These are phyloP conservation scores for Erebia epiphron DNA, from an alignment of 2,888 invertebrate genomes.

Conservation along the genomic window DNA sequence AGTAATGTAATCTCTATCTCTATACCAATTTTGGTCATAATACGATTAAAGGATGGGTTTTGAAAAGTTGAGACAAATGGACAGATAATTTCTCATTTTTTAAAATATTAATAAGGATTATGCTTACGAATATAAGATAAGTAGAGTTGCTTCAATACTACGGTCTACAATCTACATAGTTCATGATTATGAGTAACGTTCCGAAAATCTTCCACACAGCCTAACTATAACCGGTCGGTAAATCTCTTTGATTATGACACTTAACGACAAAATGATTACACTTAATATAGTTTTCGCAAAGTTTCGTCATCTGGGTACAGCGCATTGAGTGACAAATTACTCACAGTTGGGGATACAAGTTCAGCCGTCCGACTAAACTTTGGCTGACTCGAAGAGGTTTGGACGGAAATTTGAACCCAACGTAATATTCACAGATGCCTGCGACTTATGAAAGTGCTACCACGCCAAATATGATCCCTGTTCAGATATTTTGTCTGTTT, in stretches of 20 bases:
- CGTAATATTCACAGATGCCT: slow-evolving; percentile 1
- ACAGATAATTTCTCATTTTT: no score
- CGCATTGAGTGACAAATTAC: slow-evolving; percentile 19
- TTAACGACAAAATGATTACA: slow-evolving; percentile 3
- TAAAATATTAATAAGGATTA: no score
- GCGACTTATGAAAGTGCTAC: slow-evolving; percentile 8
- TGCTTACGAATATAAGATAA: no score
- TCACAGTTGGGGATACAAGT: slow-evolving; percentile 16
- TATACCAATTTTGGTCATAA: no score
- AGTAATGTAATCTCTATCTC: no score
- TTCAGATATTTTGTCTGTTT: neutral
- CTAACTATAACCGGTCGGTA: neutral
- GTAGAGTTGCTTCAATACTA: no score
- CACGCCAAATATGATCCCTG: neutral
- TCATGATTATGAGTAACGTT: neutral
- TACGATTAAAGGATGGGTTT: no score
- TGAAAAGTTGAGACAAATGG: no score
- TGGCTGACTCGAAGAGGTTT: slow-evolving; percentile 2
- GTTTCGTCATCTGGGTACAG: neutral
- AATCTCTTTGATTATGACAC: neutral
- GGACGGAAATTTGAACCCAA: neutral
- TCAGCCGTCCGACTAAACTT: slow-evolving; percentile 13
- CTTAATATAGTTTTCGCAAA: neutral
- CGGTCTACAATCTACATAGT: no score
- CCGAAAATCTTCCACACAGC: neutral